Evolutionary conservation across 1,140 invertebrate genomes (phyloP), one percentile per base, ranked within the genome.

Genomic region (Microvelia longipes): DNA sequence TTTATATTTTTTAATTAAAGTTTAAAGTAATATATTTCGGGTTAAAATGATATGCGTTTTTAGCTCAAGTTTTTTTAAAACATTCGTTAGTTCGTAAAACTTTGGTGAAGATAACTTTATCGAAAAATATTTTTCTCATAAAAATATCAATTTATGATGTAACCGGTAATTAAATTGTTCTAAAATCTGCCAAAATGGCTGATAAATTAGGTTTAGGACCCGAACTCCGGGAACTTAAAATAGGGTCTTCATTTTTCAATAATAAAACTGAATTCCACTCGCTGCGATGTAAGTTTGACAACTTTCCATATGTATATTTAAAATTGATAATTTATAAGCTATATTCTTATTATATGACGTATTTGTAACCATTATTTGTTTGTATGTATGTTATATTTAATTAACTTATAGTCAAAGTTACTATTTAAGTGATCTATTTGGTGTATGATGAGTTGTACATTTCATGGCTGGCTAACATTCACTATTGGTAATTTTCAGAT

Each of bases 231-330:
- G 89, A 93, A 81, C 81, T 94, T 29, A 93, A 92, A 79, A 81
- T 94, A 67, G 92, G 92, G 27, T 82, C 88, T 68, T 91, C 88
- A 76, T 93, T 93, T 78, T 87, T 84, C 1, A 87, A 85, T 75
- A 86, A 85, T 68, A 88, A 85, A 78, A 84, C 84, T 62, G 85
- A 89, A 71, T 93, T 93, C 80, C 91, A 94, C 77, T 92, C 91
- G 15, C 83, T 93, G 28, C 89, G 91, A 85, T 93, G 91, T 93
- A 87, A 90, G 87, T 85, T 74, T 70, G 28, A 26, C 28, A 26
- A 50, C 35, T 68, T 72, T 72, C 71, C 71, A 72, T 72, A 72
- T 72, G 71, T 72, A 72, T 61, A 29, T 19, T n/a, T 67, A 26
- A 14, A 19, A n/a, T n/a, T 11, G 2, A 15, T 69, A 14, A 15